phyloP scores from a whole-genome alignment of 2,888 invertebrate species.

The Pogonocherus hispidulus region DNA sequence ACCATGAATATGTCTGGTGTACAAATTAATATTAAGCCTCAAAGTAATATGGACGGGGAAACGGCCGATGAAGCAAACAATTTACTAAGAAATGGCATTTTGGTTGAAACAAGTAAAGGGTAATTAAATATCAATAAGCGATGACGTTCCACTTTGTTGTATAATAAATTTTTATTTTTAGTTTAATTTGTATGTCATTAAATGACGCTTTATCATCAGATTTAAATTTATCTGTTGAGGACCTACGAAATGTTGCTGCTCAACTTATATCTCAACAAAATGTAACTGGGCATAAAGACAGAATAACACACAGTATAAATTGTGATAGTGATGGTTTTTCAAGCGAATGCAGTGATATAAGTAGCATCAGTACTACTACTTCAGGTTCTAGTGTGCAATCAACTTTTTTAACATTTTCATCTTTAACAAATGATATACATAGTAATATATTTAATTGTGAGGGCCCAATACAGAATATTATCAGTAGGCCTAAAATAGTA shows the following conservation, averaged over 20 bases:
- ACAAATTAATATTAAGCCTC: constrained; percentile 40
- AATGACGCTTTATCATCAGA: constrained; percentile 68
- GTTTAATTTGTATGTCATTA: constrained; percentile 68
- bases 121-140: constrained; percentile 50
- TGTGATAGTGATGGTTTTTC: constrained; percentile 67
- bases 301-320: constrained; percentile 47
- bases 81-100: constrained; percentile 67
- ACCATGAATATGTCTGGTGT: constrained; percentile 36
- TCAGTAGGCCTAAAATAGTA: constrained; percentile 42
- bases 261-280: constrained; percentile 67
- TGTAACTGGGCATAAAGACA: constrained; percentile 37
- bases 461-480: constrained; percentile 41
- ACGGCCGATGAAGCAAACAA: constrained; percentile 66
- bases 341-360: constrained; percentile 64
- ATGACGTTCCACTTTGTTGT: constrained; percentile 35
- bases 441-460: constrained; percentile 44
- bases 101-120: constrained; percentile 69
- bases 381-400: constrained; percentile 49
- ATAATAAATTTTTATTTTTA: constrained; percentile 56
- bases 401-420: constrained; percentile 49
- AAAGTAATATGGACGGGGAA: constrained; percentile 41
- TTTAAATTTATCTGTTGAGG: constrained; percentile 68
- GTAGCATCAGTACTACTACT: constrained; percentile 56
- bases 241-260: constrained; percentile 68
- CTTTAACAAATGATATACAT: constrained; percentile 46